Conservation (phyloP, 2,888 invertebrate genomes). For the Trichopria drosophilae region DNA sequence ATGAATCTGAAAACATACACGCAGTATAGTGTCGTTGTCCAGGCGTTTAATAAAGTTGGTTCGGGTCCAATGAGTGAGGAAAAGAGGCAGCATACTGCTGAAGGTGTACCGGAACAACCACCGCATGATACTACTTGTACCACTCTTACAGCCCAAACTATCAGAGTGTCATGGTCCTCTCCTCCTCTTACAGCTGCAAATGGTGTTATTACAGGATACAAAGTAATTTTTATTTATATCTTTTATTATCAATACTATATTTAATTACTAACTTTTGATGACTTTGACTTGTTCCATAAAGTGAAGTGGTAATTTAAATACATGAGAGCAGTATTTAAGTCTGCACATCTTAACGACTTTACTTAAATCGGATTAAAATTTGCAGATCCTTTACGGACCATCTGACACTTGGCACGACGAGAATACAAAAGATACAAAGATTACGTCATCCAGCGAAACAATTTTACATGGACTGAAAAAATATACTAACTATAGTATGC, state of each 20-base stretch:
- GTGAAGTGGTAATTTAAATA: background rate
- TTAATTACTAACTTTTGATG: too few species aligned
- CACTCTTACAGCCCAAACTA: slow-evolving; percentile 90
- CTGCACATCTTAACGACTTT: background rate
- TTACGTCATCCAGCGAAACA: slow-evolving; percentile 89
- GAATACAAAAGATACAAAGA: slow-evolving; percentile 87
- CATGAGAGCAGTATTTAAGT: slow-evolving; percentile 3
- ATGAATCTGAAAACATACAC: slow-evolving; percentile 87
- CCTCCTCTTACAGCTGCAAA: slow-evolving; percentile 90
- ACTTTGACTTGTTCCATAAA: too few species aligned
- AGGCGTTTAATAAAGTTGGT: slow-evolving; percentile 92
- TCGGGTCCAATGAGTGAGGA: slow-evolving; percentile 89
- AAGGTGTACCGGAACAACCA: slow-evolving; percentile 89
- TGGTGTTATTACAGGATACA: slow-evolving; percentile 94
- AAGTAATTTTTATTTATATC: too few species aligned
- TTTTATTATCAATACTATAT: background rate
- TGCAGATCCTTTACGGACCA: slow-evolving; percentile 80
- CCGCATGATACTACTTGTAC: slow-evolving; percentile 92
- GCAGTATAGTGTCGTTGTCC: slow-evolving; percentile 93
- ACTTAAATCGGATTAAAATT: background rate
- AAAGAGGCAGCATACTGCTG: slow-evolving; percentile 88
- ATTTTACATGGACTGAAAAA: slow-evolving; percentile 92
- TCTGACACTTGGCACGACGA: slow-evolving; percentile 92
- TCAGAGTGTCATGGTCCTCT: slow-evolving; percentile 92
- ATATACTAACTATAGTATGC: slow-evolving; percentile 96